Conservation (phyloP, 37 sponge, comb jelly and placozoan species). For the Halichondria panicea region DNA sequence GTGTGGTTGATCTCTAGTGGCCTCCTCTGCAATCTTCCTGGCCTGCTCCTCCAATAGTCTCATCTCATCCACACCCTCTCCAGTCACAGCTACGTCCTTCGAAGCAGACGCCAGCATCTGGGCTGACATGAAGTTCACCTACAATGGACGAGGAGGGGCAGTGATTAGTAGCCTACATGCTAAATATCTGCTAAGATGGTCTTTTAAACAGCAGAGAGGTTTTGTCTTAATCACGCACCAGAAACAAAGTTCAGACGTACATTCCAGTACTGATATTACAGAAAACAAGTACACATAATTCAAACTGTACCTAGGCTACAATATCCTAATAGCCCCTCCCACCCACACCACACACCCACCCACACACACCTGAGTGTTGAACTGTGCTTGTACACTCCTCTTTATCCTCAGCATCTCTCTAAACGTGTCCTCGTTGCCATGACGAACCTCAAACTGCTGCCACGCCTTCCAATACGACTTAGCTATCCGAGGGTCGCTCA, state of each 20-base stretch:
- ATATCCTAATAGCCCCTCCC: too few relatives aligned
- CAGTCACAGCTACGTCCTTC: conserved; percentile 21
- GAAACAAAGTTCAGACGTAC: too few relatives aligned
- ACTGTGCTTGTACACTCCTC: conserved; percentile 98
- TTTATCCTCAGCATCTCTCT: conserved; percentile 98
- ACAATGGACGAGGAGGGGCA: neutral
- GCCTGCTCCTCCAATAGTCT: conserved; percentile 75
- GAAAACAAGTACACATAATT: too few relatives aligned
- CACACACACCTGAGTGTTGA: conserved; percentile 75
- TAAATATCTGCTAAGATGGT: too few relatives aligned
- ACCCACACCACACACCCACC: too few relatives aligned
- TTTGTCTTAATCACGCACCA: too few relatives aligned
- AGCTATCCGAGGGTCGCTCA: conserved; percentile 90
- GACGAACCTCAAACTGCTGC: conserved; percentile 97
- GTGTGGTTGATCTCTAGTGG: conserved; percentile 73
- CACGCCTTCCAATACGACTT: conserved; percentile 91
- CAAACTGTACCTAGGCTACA: too few relatives aligned
- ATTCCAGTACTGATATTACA: too few relatives aligned
- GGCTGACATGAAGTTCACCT: conserved; percentile 96
- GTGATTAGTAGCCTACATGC: too few relatives aligned
- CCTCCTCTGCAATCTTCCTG: conserved; percentile 74
- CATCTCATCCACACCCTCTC: conserved; percentile 82
- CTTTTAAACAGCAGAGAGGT: too few relatives aligned
- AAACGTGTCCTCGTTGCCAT: conserved; percentile 99
- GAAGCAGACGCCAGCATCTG: conserved; percentile 86